A percentile compares a stretch with the other conserved stretches of the same genome.
phyloP scores from a whole-genome alignment of 2,888 invertebrate species.

The Synergus laeviventris region DNA sequence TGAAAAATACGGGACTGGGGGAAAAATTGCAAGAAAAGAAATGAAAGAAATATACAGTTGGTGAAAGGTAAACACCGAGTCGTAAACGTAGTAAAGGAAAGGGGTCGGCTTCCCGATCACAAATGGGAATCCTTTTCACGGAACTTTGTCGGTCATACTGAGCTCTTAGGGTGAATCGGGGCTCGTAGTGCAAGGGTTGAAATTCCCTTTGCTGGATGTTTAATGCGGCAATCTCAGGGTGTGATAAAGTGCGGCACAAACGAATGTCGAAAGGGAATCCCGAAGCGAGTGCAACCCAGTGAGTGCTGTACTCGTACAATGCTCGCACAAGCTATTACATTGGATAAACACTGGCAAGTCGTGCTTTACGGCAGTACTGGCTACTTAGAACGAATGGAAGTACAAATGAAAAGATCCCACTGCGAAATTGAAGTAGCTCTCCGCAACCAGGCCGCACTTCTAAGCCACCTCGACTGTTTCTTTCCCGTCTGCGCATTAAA shows the following conservation, averaged over 20 bases:
- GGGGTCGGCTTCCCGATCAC: not conserved
- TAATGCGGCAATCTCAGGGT: conserved; percentile 75
- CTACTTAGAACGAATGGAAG: conserved; percentile 27
- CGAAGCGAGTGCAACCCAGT: conserved; percentile 59
- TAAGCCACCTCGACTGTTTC: conserved; percentile 16
- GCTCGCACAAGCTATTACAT: conserved; percentile 65
- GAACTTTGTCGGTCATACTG: conserved; percentile 22
- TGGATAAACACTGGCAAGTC: conserved; percentile 66
- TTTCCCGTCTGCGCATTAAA: conserved; percentile 3
- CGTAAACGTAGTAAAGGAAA: conserved; percentile 12
- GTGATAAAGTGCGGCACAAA: conserved; percentile 74
- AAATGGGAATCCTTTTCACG: conserved; percentile 33
- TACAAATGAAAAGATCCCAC: conserved; percentile 22
- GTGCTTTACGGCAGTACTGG: conserved; percentile 24
- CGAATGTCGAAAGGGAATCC: conserved; percentile 74
- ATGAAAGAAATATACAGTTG: not conserved
- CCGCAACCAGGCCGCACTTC: not conserved
- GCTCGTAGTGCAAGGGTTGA: conserved; percentile 58
- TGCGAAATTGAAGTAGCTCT: conserved; percentile 21
- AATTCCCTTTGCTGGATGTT: conserved; percentile 75
- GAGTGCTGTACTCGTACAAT: conserved; percentile 44
- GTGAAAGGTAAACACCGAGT: conserved; percentile 1
- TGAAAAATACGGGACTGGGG: no score
- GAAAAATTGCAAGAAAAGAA: not conserved
- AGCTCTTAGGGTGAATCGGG: conserved; percentile 17